phyloP scores from a whole-genome alignment of 2,888 invertebrate genomes.

The Pardosa pseudoannulata region DNA sequence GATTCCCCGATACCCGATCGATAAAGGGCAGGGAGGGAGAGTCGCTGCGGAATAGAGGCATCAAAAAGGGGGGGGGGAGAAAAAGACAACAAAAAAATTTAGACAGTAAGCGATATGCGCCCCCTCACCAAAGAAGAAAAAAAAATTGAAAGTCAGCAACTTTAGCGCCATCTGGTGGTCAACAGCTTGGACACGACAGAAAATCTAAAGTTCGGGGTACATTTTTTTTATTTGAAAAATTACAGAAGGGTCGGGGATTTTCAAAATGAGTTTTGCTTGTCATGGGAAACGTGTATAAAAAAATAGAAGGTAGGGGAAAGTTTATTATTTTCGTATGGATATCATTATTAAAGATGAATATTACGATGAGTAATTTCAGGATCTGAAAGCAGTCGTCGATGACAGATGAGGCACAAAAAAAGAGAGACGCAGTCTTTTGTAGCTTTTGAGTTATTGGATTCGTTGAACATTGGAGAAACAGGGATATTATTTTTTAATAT shows the following conservation, averaged over 20 bases:
- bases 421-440: background rate
- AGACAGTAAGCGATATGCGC: background rate
- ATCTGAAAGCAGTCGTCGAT: background rate
- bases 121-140: too few relatives aligned
- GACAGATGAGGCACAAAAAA: background rate
- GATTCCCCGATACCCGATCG: conserved; percentile 38
- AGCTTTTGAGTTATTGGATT: too few relatives aligned
- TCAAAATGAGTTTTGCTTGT: conserved; percentile 22
- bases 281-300: background rate
- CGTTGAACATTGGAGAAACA: too few relatives aligned
- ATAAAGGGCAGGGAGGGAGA: conserved; percentile 31
- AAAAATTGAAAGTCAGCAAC: background rate
- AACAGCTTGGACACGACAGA: conserved; percentile 40
- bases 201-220: background rate
- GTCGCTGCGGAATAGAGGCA: conserved; percentile 22
- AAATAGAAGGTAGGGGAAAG: background rate
- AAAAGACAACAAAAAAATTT: conserved; percentile 15
- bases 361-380: background rate
- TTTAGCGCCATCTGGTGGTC: conserved; percentile 45
- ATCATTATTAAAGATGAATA: background rate
- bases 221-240: conserved; percentile 53
- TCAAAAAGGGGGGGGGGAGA: conserved; percentile 28
- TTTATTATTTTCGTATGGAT: background rate
- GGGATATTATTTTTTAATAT: too few relatives aligned
- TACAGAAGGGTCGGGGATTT: conserved; percentile 31